A percentile compares a stretch with the other conserved stretches of the same genome.
These are phyloP conservation scores for Siniperca knerii DNA, from an alignment of 2,113 vertebrate species.

Conservation along the genomic window DNA sequence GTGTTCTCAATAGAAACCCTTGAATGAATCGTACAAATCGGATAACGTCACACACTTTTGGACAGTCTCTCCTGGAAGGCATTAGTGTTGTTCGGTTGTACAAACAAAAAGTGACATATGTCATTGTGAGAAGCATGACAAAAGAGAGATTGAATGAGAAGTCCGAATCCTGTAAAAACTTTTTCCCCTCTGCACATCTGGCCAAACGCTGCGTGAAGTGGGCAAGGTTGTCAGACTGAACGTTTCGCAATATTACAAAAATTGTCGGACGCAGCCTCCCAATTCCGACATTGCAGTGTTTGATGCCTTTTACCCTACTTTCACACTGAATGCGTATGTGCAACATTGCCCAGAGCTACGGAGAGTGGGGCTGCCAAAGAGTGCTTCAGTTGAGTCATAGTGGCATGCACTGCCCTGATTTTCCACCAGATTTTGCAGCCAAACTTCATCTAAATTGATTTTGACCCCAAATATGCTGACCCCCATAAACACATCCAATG, in stretches of 20 bases:
- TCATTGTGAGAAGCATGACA: background rate
- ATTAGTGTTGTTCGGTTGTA: background rate
- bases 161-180: background rate
- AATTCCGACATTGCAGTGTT: background rate
- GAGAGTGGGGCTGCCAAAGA: slow-evolving; percentile 4
- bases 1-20: background rate
- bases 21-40: background rate
- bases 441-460: slow-evolving; percentile 17
- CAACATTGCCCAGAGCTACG: background rate
- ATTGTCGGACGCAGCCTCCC: background rate
- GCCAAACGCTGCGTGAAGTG: background rate
- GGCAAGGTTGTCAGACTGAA: background rate
- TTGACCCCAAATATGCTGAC: slow-evolving; percentile 9
- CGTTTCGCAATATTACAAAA: background rate
- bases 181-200: background rate
- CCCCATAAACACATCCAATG: background rate
- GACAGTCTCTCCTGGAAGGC: background rate
- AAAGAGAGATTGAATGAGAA: background rate
- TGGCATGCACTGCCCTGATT: slow-evolving; percentile 1
- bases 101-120: background rate
- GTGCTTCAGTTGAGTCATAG: background rate
- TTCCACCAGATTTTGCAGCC: background rate
- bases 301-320: background rate
- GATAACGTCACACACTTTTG: background rate
- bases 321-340: background rate